Evolutionary conservation across 2,113 vertebrate genomes (phyloP).

Genomic region (Syngnathus floridae): DNA sequence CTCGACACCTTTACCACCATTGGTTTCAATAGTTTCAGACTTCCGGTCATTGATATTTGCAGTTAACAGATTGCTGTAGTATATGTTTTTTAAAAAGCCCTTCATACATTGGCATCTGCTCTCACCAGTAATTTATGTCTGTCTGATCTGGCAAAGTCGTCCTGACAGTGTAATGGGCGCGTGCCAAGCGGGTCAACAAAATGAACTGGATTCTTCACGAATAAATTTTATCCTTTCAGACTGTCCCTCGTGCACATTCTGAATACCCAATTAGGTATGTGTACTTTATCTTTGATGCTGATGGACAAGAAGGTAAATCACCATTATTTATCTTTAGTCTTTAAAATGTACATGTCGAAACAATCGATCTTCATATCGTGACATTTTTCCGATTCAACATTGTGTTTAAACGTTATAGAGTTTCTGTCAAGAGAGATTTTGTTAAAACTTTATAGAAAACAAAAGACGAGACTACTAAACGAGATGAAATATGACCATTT

Average conservation of each 20-base stretch:
- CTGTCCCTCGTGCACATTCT: neutral
- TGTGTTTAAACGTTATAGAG: no score
- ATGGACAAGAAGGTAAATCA: neutral
- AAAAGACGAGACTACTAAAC: neutral
- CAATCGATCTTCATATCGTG: neutral
- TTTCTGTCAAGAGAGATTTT: neutral
- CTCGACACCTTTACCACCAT: neutral
- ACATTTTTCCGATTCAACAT: neutral
- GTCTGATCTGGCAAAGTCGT: constrained; percentile 37
- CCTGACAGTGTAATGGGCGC: constrained; percentile 56
- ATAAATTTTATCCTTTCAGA: neutral
- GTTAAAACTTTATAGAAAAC: neutral
- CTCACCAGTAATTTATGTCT: constrained; percentile 35
- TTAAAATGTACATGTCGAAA: neutral
- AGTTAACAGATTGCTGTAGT: neutral
- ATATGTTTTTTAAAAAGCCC: neutral
- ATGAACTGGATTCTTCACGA: constrained; percentile 9
- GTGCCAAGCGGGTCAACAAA: constrained; percentile 41
- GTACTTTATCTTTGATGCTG: neutral
- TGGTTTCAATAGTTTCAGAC: neutral
- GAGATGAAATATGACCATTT: neutral
- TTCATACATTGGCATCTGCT: constrained; percentile 11
- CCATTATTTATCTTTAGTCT: neutral
- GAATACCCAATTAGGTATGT: neutral
- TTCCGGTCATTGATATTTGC: neutral